Evolutionary conservation across 2,113 vertebrate species (phyloP), one percentile per base, ranked within the genome.

Genomic region (Ciconia maguari): DNA sequence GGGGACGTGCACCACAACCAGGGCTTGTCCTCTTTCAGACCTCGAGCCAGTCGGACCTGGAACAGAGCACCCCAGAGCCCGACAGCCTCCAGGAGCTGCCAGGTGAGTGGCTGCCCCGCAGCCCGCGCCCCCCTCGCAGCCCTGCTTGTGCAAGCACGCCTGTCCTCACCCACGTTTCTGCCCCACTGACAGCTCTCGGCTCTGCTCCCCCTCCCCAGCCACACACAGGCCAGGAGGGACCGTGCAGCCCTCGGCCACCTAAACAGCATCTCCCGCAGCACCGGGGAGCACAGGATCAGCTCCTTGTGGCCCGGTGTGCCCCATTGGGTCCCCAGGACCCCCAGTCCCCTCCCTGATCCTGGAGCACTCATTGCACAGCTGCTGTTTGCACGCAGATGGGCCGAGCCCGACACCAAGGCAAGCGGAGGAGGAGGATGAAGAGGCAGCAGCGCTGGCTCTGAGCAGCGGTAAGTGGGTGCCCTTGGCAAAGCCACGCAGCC

Each of bases 1-100:
- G 21, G 74, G 42, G 41, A 54, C 3, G 6, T 4, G 13, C 13
- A 10, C 24, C 3, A 3, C 1, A 3, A 19, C 36, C 0, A 1
- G 70, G 65, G 12, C 41, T 44, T 13, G 74, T 71, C 71, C 13
- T 46, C 24, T 58, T 32, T 26, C 96, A 99, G 99, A 97, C 96
- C 91, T 98, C 96, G 6, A 99, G 98, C 72, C 98, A 97, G 77
- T 98, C 97, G 6, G 98, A 98, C 95, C 83, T 97, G 38, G 98
- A 98, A 4, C 98, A 61, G 54, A 97, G 98, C 77, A 97, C 84
- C 9, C 87, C 41, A 0, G 97, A 98, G 48, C 90, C 90, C 3
- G 86, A 96, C 0, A 97, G 97, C 61, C 76, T 76, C 49, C 70
- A 24, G 1, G 60, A 90, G 7, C 38, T 7, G 5, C 71, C 14